A percentile compares a stretch with the other conserved stretches of the same genome.
These are phyloP conservation scores for Papilio protenor DNA, from an alignment of 2,888 invertebrate genomes.

Conservation along the genomic window DNA sequence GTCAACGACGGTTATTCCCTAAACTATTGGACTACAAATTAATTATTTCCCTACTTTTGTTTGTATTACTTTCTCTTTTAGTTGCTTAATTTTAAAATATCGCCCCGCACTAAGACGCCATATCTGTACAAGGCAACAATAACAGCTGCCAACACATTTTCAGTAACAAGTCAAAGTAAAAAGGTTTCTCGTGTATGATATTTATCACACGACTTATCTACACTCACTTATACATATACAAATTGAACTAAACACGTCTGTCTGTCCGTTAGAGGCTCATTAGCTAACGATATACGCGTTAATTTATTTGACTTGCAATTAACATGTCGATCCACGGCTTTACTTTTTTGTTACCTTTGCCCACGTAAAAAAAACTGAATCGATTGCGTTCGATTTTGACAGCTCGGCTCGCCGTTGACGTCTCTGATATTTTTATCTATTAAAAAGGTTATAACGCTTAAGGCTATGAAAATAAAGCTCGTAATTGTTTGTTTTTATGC, in stretches of 20 bases:
- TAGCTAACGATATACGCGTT: conserved; percentile 76
- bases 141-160: conserved; percentile 40
- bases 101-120: background rate
- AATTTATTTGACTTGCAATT: conserved; percentile 81
- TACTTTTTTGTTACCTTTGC: conserved; percentile 61
- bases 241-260: conserved; percentile 49
- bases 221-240: conserved; percentile 32
- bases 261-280: conserved; percentile 64
- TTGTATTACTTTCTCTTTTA: background rate
- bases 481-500: conserved; percentile 6
- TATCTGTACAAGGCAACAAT: conserved; percentile 7
- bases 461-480: background rate
- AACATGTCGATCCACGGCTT: conserved; percentile 71
- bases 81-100: background rate
- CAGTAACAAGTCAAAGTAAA: conserved; percentile 32
- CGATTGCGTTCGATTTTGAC: conserved; percentile 56
- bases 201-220: conserved; percentile 42
- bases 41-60: background rate
- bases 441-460: conserved; percentile 2
- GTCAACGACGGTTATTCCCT: too few relatives aligned
- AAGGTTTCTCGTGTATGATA: conserved; percentile 40
- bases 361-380: conserved; percentile 49
- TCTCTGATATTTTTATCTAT: conserved; percentile 11
- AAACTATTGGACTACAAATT: background rate
- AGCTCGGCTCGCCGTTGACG: conserved; percentile 55